These are phyloP conservation scores for Alexandromys fortis DNA, from an alignment of 2,113 vertebrate species.

Conservation along the genomic window DNA sequence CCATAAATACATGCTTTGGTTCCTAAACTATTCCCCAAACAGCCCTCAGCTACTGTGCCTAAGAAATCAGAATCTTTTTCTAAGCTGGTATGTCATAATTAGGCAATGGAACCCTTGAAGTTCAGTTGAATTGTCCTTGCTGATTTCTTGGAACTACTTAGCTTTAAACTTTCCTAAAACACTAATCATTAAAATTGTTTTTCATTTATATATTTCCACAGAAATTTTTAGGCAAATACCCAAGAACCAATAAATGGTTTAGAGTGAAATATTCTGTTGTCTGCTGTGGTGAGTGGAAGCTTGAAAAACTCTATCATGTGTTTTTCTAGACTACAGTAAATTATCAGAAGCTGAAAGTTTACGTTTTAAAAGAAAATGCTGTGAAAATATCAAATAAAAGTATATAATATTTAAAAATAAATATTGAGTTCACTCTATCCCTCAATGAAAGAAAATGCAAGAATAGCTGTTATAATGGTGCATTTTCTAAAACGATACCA, in stretches of 20 bases:
- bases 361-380: neutral
- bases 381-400: neutral
- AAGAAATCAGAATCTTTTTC: constrained; percentile 22
- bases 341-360: neutral
- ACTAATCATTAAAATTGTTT: constrained; percentile 35
- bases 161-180: constrained; percentile 27
- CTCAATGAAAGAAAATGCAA: neutral
- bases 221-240: constrained; percentile 41
- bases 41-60: neutral
- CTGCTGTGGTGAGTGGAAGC: neutral
- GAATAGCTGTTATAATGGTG: neutral
- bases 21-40: constrained; percentile 12
- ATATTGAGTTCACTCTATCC: neutral
- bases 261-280: constrained; percentile 40
- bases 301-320: neutral
- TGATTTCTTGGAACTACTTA: constrained; percentile 8
- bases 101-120: neutral
- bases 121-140: neutral
- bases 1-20: neutral
- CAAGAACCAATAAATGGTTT: constrained; percentile 28
- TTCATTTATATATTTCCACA: constrained; percentile 38
- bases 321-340: neutral
- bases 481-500: neutral
- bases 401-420: neutral
- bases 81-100: neutral